Base-by-base conservation (phyloP, 2,888 invertebrate species). In the Scaeva pyrastri region DNA sequence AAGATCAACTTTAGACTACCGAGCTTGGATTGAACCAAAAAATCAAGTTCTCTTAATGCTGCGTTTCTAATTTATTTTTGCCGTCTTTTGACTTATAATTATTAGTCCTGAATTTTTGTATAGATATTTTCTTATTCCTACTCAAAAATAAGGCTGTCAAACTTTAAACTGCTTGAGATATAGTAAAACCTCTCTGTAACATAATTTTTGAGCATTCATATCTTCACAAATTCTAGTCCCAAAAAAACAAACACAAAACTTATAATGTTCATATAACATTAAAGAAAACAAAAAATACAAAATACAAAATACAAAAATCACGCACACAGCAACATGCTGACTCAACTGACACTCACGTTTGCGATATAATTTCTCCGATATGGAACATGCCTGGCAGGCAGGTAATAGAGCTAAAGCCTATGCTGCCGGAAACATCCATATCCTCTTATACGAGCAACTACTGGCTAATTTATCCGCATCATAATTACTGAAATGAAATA, bases 401-500 rank as follows among this genome's bases (percentile, higher is more conserved):
- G 73, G 58, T 52, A 52, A 68, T 52, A 68, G 60, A 68, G 60
- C 52, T 55, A 19, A 58, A 52, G 72, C 68, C 72, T 72, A 55
- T 72, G 50, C 58, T 39, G 48, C 72, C 77, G 79, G 76, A 73
- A 56, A 73, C 76, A 48, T 60, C 36, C 45, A 60, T 68, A 76
- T 73, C 68, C 52, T 60, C 72, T 55, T 48, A 71, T 71, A 68
- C 62, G 62, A 48, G 55, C 56, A 79, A 75, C 75, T 72, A 58
- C 80, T 66, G 80, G 73, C 82, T 86, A 86, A 82, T 82, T 78
- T 86, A 82, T 86, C 86, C 82, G 78, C 82, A 78, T 70, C 74
- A 82, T 82, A 86, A 86, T 86, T 86, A 74, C 86, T 82, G 56
- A 82, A 82, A 82, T 82, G 86, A 86, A 82, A 86, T 86, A 86